Base-by-base conservation (phyloP, 2,888 invertebrate genomes). In the Tyria jacobaeae region DNA sequence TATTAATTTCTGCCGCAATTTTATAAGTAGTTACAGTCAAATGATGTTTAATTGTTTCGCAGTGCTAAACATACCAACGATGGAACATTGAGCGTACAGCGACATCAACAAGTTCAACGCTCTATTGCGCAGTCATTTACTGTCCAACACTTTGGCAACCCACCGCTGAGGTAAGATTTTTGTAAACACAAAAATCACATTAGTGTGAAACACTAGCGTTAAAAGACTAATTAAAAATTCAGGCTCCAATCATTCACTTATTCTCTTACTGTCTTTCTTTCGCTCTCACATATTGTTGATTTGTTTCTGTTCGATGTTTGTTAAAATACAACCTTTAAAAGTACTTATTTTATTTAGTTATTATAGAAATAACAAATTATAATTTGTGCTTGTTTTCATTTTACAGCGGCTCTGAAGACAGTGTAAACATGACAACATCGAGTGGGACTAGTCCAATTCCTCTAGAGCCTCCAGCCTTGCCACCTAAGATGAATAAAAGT, bases 401-500 rank as follows among this genome's bases (percentile, higher is more conserved):
- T 77, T 79, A 15, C 78, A 94, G 93, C 77, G 92, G 93, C 41
- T 93, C 93, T 10, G 93, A 93, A 73, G 93, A 94, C 75, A 92
- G 90, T 66, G 89, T 91, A 34, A 91, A 89, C 75, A 87, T 92
- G 82, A 85, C 81, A 25, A 85, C 89, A 41, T 82, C 95, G 84
- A 84, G 94, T 86, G 80, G 90, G 73, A 86, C 94, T 82, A 86
- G 95, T 90, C 95, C 87, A 69, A 89, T 88, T 81, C 95, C 85
- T 76, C 92, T 83, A 50, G 92, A 90, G 71, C 92, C 92, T 17
- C 74, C 95, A 2, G 95, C 95, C 21, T 78, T 95, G 63, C 95
- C 95, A 34, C 95, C 95, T 48, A 95, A 95, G 82, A 92, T 89
- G 88, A 94, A 82, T 77, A 94, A 87, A 74, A 89, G 69, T 66